These are phyloP conservation scores for Gallinago nigripennis DNA, from an alignment of 2,797 vertebrate species.

Conservation along the genomic window DNA sequence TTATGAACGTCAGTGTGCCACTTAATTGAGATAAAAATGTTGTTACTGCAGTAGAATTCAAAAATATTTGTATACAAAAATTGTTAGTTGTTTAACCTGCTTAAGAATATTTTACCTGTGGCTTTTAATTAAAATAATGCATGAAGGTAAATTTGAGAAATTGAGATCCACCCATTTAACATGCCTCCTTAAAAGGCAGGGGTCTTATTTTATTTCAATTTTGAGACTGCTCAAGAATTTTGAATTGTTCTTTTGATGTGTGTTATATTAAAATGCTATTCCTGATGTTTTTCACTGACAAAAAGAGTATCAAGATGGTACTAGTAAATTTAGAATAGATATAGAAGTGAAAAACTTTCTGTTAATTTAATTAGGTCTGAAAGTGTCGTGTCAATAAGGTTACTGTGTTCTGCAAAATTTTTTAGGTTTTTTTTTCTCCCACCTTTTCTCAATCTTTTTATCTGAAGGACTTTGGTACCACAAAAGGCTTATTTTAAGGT, in stretches of 20 bases:
- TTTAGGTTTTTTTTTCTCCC: background rate
- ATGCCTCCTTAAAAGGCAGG: background rate
- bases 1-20: background rate
- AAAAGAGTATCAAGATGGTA: background rate
- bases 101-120: background rate
- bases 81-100: background rate
- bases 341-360: background rate
- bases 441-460: background rate
- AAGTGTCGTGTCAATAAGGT: background rate
- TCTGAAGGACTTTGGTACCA: background rate
- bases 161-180: background rate
- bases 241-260: background rate
- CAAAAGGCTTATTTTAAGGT: background rate
- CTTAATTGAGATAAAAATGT: background rate
- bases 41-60: background rate
- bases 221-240: background rate
- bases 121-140: background rate
- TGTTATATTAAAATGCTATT: background rate
- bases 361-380: background rate
- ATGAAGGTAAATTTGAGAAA: background rate
- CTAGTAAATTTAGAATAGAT: background rate
- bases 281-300: background rate
- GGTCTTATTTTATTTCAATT: background rate
- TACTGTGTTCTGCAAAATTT: background rate
- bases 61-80: background rate